Base-by-base conservation (phyloP, 2,888 invertebrate species). In the Cinara cedri region DNA sequence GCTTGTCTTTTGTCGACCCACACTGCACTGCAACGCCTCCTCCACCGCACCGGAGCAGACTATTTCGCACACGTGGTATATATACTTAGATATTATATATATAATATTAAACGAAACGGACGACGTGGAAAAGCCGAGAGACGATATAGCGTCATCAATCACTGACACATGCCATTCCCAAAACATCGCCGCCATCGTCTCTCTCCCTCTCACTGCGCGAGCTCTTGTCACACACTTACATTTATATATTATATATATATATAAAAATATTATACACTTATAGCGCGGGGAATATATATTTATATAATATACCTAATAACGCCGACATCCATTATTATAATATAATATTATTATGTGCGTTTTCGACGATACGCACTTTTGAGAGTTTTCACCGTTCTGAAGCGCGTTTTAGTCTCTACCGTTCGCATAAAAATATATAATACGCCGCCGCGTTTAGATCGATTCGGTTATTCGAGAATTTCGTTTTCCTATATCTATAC, bases 321-420 rank as follows among this genome's bases (percentile, higher is more conserved):
- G 68, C 44, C 76, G 66, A 76, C 76, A 42, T 68, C 76, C 68
- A 68, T 78, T 68, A 78, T 78, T 60, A 68, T 78, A 68, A 68
- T 78, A 78, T 78, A 68, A 68, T 78, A 78, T 66, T 78, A 78
- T 66, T 78, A 68, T 49, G 60, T 68, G 68, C 34, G 34, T 78
- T 78, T 78, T 78, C 68, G 68, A 78, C 68, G 68, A 68, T 68
- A 68, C 49, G 76, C 68, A 57, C 76, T 78, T 78, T 78, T 68
- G 19, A 76, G 44, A 57, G 76, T 68, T 75, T 21, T 62, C 34
- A n/a, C 34, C 34, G 34, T 55, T 71, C 11, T n/a, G 21, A 13
- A 8, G 42, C 14, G 44, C n/a, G 44, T 63, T n/a, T n/a, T 63
- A 51, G 63, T 63, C 26, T 63, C 26, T 21, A 63, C 66, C 66